Conservation (phyloP, 64 coral and sea anemone genomes). For the Stichodactyla mertensii region DNA sequence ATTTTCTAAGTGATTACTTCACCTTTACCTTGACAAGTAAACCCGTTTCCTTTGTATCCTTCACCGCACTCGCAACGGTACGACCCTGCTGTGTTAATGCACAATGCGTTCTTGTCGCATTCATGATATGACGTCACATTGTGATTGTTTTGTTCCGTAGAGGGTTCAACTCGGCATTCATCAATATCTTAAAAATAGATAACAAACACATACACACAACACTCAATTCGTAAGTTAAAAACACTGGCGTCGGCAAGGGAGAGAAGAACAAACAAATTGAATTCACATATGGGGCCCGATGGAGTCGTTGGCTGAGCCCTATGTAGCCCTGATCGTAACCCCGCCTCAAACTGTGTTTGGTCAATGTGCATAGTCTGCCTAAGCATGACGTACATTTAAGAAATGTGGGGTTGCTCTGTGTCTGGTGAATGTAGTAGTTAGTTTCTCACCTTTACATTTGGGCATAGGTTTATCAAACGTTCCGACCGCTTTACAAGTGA, state of each 20-base stretch:
- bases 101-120: constrained; percentile 46
- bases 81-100: constrained; percentile 42
- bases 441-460: constrained; percentile 35
- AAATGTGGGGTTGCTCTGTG: not conserved
- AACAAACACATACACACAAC: not conserved
- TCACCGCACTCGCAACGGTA: constrained; percentile 29
- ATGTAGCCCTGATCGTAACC: too few relatives aligned
- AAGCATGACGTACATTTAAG: not conserved
- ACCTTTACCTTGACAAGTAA: constrained; percentile 1
- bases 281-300: not conserved
- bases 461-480: constrained; percentile 33
- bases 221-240: too few relatives aligned
- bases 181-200: constrained; percentile 24
- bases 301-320: too few relatives aligned
- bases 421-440: not conserved
- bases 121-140: constrained; percentile 28
- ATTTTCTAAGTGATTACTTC: too few relatives aligned
- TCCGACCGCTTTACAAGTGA: constrained; percentile 31
- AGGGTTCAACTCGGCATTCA: constrained; percentile 34
- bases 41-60: constrained; percentile 45
- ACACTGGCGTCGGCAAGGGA: too few relatives aligned
- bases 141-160: constrained; percentile 3
- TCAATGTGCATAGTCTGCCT: too few relatives aligned
- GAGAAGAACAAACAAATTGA: not conserved
- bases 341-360: too few relatives aligned